A percentile compares a stretch with the other conserved stretches of the same genome.
These are phyloP conservation scores for Agrochola circellaris DNA, from an alignment of 2,888 invertebrate genomes.

Conservation along the genomic window DNA sequence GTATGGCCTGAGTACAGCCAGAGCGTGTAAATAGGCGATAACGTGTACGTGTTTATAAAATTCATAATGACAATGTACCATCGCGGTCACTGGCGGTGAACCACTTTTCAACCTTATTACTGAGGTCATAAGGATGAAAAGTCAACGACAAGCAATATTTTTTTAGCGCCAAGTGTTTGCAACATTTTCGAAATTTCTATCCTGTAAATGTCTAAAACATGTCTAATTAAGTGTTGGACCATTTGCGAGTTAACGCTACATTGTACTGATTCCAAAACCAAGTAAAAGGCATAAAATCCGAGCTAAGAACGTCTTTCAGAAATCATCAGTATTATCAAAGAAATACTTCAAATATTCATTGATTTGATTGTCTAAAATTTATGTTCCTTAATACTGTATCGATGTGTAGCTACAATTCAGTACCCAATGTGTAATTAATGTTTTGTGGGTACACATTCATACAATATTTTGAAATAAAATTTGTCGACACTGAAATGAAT, in stretches of 20 bases:
- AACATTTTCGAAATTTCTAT: slow-evolving; percentile 7
- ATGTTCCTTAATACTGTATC: not conserved
- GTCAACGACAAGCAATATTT: not conserved
- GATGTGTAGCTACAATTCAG: not conserved
- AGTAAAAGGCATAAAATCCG: slow-evolving; percentile 14
- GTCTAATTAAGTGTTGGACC: slow-evolving; percentile 12
- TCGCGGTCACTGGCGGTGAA: too few species aligned
- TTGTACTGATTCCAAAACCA: not conserved
- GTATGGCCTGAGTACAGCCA: too few species aligned
- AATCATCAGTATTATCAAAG: slow-evolving; percentile 38
- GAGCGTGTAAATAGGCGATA: too few species aligned
- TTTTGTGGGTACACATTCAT: not conserved
- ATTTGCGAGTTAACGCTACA: not conserved
- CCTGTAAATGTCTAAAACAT: slow-evolving; percentile 49
- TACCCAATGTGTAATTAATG: not conserved
- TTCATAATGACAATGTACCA: too few species aligned
- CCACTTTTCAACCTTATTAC: too few species aligned
- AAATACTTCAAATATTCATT: not conserved
- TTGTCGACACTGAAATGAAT: not conserved
- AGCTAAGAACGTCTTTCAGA: slow-evolving; percentile 22
- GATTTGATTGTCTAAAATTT: not conserved
- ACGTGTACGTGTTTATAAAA: not conserved
- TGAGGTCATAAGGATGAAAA: too few species aligned
- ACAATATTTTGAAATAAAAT: too few species aligned
- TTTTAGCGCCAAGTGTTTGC: not conserved